These are phyloP conservation scores for Phylloscopus trochilus DNA, from an alignment of 2,113 vertebrate species.

Conservation along the genomic window DNA sequence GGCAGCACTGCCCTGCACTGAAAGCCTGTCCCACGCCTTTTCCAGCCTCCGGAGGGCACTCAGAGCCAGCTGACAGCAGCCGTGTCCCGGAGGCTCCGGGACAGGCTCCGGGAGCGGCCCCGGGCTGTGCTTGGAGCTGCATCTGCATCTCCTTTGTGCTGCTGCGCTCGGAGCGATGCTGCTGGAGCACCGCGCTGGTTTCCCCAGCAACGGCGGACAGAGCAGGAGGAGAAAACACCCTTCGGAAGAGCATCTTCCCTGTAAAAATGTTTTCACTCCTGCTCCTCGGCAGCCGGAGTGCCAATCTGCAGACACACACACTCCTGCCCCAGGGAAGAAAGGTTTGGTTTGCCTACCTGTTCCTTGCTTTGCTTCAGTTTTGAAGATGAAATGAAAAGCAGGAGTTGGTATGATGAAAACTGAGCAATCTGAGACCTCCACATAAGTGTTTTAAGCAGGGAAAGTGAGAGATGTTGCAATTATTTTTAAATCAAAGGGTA, in stretches of 20 bases:
- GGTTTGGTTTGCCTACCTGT: background rate
- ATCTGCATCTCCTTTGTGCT: background rate
- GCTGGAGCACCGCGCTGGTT: constrained; percentile 1
- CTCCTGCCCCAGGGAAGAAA: background rate
- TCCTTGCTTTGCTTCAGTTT: background rate
- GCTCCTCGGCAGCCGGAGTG: background rate
- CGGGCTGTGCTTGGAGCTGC: background rate
- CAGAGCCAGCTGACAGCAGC: background rate
- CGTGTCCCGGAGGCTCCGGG: background rate
- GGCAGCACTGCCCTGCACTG: background rate
- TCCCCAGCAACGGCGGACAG: constrained; percentile 55
- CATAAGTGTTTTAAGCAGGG: background rate
- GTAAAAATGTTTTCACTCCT: background rate
- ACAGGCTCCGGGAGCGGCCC: background rate
- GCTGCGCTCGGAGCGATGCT: background rate
- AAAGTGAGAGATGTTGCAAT: background rate
- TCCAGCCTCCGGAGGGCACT: background rate
- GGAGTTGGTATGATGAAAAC: background rate
- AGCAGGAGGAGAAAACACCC: background rate
- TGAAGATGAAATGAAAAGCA: background rate
- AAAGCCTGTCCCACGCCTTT: background rate
- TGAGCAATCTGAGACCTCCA: background rate
- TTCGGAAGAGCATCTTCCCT: background rate
- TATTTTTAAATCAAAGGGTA: background rate
- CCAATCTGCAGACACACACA: background rate